phyloP scores from a whole-genome alignment of 2,113 vertebrate species.

The Zosterops hypoxanthus region DNA sequence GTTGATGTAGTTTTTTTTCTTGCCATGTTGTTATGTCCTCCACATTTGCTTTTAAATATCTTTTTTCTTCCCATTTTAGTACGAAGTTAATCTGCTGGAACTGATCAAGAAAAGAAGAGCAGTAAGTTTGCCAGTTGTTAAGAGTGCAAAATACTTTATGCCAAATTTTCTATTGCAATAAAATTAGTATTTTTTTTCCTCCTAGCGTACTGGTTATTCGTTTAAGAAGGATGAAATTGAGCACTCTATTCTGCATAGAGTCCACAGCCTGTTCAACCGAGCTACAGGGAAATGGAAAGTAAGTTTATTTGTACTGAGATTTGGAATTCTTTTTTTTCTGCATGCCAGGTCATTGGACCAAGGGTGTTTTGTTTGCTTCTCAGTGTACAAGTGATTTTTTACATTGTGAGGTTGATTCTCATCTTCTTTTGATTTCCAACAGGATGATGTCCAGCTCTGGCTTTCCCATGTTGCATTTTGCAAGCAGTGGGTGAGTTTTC shows the following conservation, averaged over 20 bases:
- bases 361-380: background rate
- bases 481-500: slow-evolving; percentile 93
- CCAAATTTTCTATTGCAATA: background rate
- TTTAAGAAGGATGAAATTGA: slow-evolving; percentile 98
- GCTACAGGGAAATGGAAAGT: slow-evolving; percentile 95
- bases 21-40: background rate
- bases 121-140: slow-evolving; percentile 77
- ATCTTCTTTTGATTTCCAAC: background rate
- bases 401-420: background rate
- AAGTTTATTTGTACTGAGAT: background rate
- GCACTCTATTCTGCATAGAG: slow-evolving; percentile 82
- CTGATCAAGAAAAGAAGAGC: slow-evolving; percentile 90
- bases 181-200: background rate
- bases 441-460: slow-evolving; percentile 96
- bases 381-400: background rate
- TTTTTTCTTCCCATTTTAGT: slow-evolving; percentile 71
- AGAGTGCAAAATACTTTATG: background rate
- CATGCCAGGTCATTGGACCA: fast-evolving
- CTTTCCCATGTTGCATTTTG: slow-evolving; percentile 92
- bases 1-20: background rate
- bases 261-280: slow-evolving; percentile 86
- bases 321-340: background rate
- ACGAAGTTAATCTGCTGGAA: slow-evolving; percentile 93
- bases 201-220: slow-evolving; percentile 85
- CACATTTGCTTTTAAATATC: background rate